phyloP scores from a whole-genome alignment of 2,113 vertebrate species.

The Aepyceros melampus region DNA sequence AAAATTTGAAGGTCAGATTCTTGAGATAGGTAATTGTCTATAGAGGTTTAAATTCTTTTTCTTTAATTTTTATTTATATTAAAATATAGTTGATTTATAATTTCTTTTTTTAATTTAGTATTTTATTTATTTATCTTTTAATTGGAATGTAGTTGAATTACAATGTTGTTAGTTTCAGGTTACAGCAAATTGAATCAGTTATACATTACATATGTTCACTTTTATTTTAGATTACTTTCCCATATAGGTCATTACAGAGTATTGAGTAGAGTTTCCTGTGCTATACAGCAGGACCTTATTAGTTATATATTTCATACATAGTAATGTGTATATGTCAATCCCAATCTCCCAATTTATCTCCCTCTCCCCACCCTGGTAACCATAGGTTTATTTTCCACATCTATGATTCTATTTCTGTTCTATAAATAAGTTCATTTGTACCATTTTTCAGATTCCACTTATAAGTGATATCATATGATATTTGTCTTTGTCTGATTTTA shows the following conservation, averaged over 20 bases:
- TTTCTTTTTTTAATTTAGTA: background rate
- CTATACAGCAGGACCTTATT: background rate
- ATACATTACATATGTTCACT: background rate
- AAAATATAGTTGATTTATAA: background rate
- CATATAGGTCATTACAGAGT: background rate
- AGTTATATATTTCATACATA: background rate
- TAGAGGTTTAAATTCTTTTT: slow-evolving; percentile 81
- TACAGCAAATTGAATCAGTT: background rate
- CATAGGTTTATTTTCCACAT: background rate
- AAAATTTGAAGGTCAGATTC: slow-evolving; percentile 78
- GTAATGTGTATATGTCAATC: background rate
- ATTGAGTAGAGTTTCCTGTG: background rate
- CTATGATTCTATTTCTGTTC: background rate
- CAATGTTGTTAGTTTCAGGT: background rate
- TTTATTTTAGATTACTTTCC: background rate
- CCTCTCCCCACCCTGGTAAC: background rate
- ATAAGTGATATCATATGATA: background rate
- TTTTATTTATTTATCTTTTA: background rate
- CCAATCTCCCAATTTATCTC: background rate
- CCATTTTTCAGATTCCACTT: background rate
- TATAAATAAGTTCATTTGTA: background rate
- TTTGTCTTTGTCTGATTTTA: background rate
- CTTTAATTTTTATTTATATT: background rate
- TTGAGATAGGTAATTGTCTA: slow-evolving; percentile 83
- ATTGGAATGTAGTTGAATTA: background rate